Evolutionary conservation across 1,140 invertebrate species (phyloP).

Genomic region (Atta cephalotes): DNA sequence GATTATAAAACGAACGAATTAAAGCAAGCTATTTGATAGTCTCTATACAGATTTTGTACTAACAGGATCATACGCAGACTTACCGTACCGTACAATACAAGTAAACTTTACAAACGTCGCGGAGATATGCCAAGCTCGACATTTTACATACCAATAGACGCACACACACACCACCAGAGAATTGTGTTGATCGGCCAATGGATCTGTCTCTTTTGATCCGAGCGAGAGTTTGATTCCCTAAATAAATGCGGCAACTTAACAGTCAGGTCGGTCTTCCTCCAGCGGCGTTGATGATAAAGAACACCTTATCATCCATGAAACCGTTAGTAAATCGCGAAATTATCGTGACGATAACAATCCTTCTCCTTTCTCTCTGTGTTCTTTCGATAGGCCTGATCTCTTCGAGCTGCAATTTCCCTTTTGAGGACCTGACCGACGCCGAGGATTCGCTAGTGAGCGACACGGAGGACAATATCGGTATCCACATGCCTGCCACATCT

Average conservation of each 20-base stretch:
- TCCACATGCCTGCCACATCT: constrained; percentile 78
- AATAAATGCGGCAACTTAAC: constrained; percentile 35
- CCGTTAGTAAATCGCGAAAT: constrained; percentile 32
- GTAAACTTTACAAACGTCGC: constrained; percentile 28
- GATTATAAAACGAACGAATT: constrained; percentile 27
- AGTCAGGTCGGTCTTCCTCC: constrained; percentile 67
- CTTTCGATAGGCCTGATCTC: constrained; percentile 82
- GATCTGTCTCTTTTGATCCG: constrained; percentile 22
- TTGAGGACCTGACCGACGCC: constrained; percentile 84
- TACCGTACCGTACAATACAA: constrained; percentile 22
- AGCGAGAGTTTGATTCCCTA: constrained; percentile 16
- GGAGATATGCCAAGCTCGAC: constrained; percentile 34
- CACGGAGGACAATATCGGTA: constrained; percentile 84
- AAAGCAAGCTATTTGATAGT: constrained; percentile 41
- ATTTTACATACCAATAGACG: constrained; percentile 61
- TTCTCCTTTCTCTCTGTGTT: constrained; percentile 80
- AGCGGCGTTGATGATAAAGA: constrained; percentile 69
- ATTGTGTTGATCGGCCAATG: constrained; percentile 37
- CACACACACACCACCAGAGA: constrained; percentile 53
- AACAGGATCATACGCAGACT: constrained; percentile 19
- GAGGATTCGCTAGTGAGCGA: constrained; percentile 84
- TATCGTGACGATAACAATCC: constrained; percentile 66
- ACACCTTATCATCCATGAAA: constrained; percentile 61
- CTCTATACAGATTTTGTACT: constrained; percentile 17
- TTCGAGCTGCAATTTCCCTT: constrained; percentile 84